Evolutionary conservation across 1,140 invertebrate species (phyloP).

Genomic region (Ruditapes philippinarum): DNA sequence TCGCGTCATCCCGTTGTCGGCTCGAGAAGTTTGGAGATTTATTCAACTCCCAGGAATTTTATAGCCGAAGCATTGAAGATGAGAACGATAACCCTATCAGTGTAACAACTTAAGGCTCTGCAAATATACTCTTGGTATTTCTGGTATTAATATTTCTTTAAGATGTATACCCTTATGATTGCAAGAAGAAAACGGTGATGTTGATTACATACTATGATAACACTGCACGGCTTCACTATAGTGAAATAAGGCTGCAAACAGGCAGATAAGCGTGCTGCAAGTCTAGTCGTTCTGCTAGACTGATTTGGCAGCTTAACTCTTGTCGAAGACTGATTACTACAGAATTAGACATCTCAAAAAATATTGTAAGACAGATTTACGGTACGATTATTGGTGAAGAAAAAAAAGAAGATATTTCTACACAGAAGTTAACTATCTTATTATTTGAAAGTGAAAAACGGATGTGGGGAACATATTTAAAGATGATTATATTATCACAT

Average conservation of each 20-base stretch:
- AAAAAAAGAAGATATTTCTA: too few species aligned
- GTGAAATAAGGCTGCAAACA: slow-evolving; percentile 19
- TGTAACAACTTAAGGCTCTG: slow-evolving; percentile 13
- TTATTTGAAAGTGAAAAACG: too few species aligned
- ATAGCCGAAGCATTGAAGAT: slow-evolving; percentile 9
- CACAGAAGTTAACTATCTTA: too few species aligned
- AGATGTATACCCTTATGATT: slow-evolving; percentile 23
- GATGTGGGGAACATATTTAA: too few species aligned
- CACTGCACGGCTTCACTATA: not conserved
- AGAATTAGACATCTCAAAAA: slow-evolving; percentile 1
- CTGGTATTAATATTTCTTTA: slow-evolving; percentile 40
- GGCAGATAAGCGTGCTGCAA: not conserved
- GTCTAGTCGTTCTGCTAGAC: slow-evolving; percentile 22
- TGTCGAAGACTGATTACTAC: slow-evolving; percentile 5
- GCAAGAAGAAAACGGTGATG: not conserved
- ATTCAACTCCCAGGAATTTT: not conserved
- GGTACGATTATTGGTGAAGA: too few species aligned
- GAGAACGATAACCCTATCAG: not conserved
- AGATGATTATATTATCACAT: too few species aligned
- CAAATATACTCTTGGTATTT: slow-evolving; percentile 36
- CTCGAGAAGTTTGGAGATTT: not conserved
- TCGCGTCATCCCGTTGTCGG: slow-evolving; percentile 1
- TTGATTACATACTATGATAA: not conserved
- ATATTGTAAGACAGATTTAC: slow-evolving; percentile 16
- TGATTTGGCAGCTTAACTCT: slow-evolving; percentile 11